A percentile compares a stretch with the other conserved stretches of the same genome.
phyloP scores from a whole-genome alignment of 2,888 invertebrate genomes.

The Agriopis leucophaearia region DNA sequence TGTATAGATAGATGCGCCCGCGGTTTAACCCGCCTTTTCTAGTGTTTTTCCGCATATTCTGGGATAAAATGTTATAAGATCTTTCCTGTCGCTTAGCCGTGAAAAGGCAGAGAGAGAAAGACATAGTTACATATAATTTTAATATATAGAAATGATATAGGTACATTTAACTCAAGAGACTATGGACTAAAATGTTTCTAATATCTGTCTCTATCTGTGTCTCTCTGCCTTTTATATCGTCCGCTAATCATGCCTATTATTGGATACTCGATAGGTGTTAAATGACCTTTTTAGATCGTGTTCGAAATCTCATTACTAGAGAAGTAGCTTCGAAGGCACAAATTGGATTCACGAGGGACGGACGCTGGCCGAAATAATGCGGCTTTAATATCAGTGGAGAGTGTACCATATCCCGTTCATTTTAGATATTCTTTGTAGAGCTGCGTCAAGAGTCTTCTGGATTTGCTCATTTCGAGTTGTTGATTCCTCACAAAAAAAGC shows the following conservation, averaged over 20 bases:
- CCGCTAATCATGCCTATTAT: slow-evolving; percentile 35
- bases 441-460: neutral
- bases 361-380: slow-evolving; percentile 71
- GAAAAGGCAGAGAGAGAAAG: too few relatives aligned
- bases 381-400: slow-evolving; percentile 52
- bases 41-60: too few relatives aligned
- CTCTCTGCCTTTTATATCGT: neutral
- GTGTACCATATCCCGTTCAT: slow-evolving; percentile 5
- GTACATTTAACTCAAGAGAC: neutral
- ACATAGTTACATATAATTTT: too few relatives aligned
- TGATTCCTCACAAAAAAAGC: too few relatives aligned
- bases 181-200: neutral
- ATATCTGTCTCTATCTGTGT: neutral
- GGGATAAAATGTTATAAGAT: too few relatives aligned
- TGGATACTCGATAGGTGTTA: slow-evolving; percentile 58
- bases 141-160: too few relatives aligned
- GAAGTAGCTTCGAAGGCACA: slow-evolving; percentile 66
- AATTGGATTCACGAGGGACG: slow-evolving; percentile 76
- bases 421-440: slow-evolving; percentile 11
- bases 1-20: too few relatives aligned
- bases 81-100: too few relatives aligned
- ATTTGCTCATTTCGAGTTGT: neutral
- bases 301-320: slow-evolving; percentile 74
- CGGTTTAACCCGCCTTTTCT: too few relatives aligned
- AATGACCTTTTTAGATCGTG: slow-evolving; percentile 73